phyloP scores from a whole-genome alignment of 2,113 vertebrate species.

The Synodontis membranacea region DNA sequence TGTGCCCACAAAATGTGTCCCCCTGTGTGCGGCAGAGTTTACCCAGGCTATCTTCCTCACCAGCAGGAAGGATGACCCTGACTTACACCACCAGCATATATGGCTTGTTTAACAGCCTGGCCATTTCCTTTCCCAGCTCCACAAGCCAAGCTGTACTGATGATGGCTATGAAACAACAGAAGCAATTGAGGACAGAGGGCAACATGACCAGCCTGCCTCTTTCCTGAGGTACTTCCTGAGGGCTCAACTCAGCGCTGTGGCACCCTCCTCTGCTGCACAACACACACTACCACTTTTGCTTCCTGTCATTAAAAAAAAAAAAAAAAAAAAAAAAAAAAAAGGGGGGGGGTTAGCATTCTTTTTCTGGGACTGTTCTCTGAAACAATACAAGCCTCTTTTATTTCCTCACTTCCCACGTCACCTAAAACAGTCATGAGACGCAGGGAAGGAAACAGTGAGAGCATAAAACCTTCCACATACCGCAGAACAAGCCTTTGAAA shows the following conservation, averaged over 20 bases:
- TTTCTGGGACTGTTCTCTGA: slow-evolving; percentile 37
- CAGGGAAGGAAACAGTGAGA: not conserved
- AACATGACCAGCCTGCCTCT: slow-evolving; percentile 38
- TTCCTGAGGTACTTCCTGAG: slow-evolving; percentile 55
- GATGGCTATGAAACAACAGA: slow-evolving; percentile 52
- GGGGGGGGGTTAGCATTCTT: slow-evolving; percentile 29
- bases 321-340: slow-evolving; percentile 49
- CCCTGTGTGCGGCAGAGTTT: slow-evolving; percentile 24
- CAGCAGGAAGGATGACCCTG: slow-evolving; percentile 55
- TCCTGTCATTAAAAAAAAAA: slow-evolving; percentile 54
- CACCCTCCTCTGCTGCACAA: slow-evolving; percentile 39
- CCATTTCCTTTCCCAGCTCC: slow-evolving; percentile 55
- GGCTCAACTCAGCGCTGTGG: slow-evolving; percentile 36
- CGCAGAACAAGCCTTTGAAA: not conserved
- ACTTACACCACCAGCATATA: slow-evolving; percentile 48
- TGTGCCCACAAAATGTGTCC: not conserved
- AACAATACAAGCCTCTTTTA: slow-evolving; percentile 46
- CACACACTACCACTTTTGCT: slow-evolving; percentile 35
- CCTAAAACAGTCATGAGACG: slow-evolving; percentile 19
- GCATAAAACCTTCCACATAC: not conserved
- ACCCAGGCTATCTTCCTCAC: slow-evolving; percentile 40
- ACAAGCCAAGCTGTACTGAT: slow-evolving; percentile 40
- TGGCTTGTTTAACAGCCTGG: slow-evolving; percentile 50
- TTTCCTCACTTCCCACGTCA: slow-evolving; percentile 28
- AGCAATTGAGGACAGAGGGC: slow-evolving; percentile 53